phyloP scores from a whole-genome alignment of 2,797 vertebrate species.

The Mus minutoides region DNA sequence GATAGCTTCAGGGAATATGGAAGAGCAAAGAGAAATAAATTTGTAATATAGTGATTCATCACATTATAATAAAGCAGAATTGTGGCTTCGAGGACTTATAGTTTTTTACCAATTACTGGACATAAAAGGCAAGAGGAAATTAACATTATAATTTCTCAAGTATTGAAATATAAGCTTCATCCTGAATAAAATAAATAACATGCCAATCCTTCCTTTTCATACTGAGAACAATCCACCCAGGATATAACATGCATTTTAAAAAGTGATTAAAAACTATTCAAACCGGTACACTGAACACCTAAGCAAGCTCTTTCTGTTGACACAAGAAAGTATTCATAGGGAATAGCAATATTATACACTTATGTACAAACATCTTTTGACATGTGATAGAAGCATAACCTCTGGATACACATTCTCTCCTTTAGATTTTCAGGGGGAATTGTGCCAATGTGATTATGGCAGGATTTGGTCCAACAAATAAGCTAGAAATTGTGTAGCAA shows the following conservation, averaged over 20 bases:
- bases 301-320: constrained; percentile 55
- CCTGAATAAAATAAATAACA: constrained; percentile 65
- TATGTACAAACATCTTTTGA: constrained; percentile 75
- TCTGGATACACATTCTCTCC: constrained; percentile 65
- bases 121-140: constrained; percentile 26
- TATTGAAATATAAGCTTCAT: constrained; percentile 52
- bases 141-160: constrained; percentile 55
- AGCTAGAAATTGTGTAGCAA: constrained; percentile 80
- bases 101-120: constrained; percentile 51
- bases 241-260: constrained; percentile 59
- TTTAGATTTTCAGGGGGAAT: constrained; percentile 77
- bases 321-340: constrained; percentile 59
- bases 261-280: constrained; percentile 72
- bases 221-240: constrained; percentile 45
- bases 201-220: constrained; percentile 20
- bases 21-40: constrained; percentile 58
- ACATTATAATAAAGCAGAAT: constrained; percentile 54
- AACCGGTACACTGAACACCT: constrained; percentile 62
- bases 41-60: constrained; percentile 58
- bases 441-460: constrained; percentile 74
- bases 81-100: constrained; percentile 30
- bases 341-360: constrained; percentile 71
- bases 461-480: constrained; percentile 79
- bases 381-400: constrained; percentile 61
- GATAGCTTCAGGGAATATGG: constrained; percentile 59